Evolutionary conservation across 1,140 invertebrate species (phyloP), one percentile per base, ranked within the genome.

Genomic region (Apis laboriosa): DNA sequence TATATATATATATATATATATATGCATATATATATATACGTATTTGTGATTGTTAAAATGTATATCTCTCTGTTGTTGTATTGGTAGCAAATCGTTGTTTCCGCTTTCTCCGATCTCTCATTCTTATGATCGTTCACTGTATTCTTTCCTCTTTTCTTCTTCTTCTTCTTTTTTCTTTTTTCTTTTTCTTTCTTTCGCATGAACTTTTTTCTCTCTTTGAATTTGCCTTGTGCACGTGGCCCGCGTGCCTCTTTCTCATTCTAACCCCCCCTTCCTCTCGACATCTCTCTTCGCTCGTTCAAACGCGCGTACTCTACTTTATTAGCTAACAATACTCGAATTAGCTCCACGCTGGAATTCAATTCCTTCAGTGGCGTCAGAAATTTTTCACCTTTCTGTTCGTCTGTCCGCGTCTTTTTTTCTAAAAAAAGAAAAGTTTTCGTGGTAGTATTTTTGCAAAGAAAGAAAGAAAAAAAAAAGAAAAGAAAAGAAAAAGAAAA

Each of bases 201-300:
- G 77, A 61, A 80, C 58, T 64, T 61, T 84, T 67, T 77, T 87
- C 66, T 74, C n/a, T 84, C 28, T 56, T 2, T 58, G 64, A 19
- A 55, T 61, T 34, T 56, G 17, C 12, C n/a, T 64, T 78, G 77
- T 80, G 83, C 83, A 80, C 63, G 83, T 80, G 72, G 66, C 72
- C 56, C 28, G 73, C 64, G 70, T 49, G 34, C 43, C 60, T 77
- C 63, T 71, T 83, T 75, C 34, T 43, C 79, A 84, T 84, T 67
- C 84, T 82, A 21, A 24, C 78, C 19, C 56, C 24, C 49, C 43
- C 43, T 76, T 80, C 80, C 67, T 85, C 79, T 88, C 77, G 84
- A 77, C 71, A 76, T 88, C 86, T 85, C 86, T 88, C 84, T 85
- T 85, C 75, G 78, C 58, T 76, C 53, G 63, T 76, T 79, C 66